phyloP scores from a whole-genome alignment of 2,888 invertebrate genomes.

The Eristalis arbustorum region DNA sequence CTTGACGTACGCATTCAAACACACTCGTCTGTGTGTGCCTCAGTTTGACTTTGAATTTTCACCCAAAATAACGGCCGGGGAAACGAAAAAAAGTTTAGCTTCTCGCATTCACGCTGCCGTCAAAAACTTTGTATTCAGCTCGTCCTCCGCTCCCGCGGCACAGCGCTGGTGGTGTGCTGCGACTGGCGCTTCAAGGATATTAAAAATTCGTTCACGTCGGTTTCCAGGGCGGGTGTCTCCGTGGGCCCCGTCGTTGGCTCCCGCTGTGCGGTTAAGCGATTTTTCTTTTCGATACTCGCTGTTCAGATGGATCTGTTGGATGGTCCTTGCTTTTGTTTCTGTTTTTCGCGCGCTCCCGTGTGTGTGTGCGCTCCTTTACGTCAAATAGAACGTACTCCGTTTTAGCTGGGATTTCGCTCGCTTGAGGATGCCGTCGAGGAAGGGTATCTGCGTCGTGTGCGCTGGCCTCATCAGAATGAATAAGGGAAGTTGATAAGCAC shows the following conservation, averaged over 20 bases:
- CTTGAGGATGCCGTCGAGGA: neutral
- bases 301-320: constrained; percentile 34
- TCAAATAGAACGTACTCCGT: constrained; percentile 3
- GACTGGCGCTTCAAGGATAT: constrained; percentile 35
- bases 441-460: constrained; percentile 15
- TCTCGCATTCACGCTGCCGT: neutral
- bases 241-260: neutral
- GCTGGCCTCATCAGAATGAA: constrained; percentile 14
- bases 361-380: neutral
- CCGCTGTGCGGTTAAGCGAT: constrained; percentile 36
- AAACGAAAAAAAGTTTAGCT: constrained; percentile 34
- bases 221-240: neutral
- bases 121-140: constrained; percentile 51
- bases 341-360: neutral
- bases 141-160: neutral
- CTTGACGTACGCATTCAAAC: neutral
- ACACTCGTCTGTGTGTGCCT: neutral
- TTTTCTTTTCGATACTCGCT: constrained; percentile 59
- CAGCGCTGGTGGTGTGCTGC: neutral
- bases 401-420: constrained; percentile 16
- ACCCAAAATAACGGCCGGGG: constrained; percentile 42
- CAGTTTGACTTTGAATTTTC: constrained; percentile 17
- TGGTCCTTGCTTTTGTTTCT: constrained; percentile 4
- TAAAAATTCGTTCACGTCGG: constrained; percentile 56
- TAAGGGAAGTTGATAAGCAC: constrained; percentile 40